Evolutionary conservation across 2,888 invertebrate species (phyloP).

Genomic region (Apocheima hispidaria): DNA sequence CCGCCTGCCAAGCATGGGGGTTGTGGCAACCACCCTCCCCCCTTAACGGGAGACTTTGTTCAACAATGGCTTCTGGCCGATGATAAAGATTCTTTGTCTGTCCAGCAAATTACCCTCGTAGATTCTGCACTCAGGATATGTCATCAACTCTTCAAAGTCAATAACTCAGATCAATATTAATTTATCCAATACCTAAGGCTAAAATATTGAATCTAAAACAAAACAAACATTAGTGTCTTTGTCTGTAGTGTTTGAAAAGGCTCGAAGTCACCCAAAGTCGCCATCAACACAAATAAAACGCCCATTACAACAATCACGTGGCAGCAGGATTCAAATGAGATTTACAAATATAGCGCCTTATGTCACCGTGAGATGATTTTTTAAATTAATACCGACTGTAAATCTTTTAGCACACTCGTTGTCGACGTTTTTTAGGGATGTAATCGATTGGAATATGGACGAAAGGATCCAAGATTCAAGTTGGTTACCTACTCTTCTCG

Average conservation of each 20-base stretch:
- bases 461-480: not conserved
- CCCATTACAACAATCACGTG: conserved; percentile 41
- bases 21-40: too few species aligned
- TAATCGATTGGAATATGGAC: not conserved
- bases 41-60: too few species aligned
- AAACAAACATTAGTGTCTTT: conserved; percentile 9
- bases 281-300: conserved; percentile 39
- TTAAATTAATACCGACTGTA: conserved; percentile 79
- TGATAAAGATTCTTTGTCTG: too few species aligned
- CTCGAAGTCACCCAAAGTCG: conserved; percentile 31
- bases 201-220: conserved; percentile 9
- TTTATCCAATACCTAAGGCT: conserved; percentile 1
- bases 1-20: too few species aligned
- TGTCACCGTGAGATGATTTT: conserved; percentile 70
- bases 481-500: not conserved
- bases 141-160: not conserved
- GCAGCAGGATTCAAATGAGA: conserved; percentile 53
- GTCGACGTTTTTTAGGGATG: conserved; percentile 50
- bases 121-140: not conserved
- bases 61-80: too few species aligned
- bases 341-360: conserved; percentile 70
- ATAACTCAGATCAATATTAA: not conserved
- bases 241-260: conserved; percentile 9
- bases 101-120: too few species aligned
- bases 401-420: conserved; percentile 70